Conservation (phyloP, 1,140 invertebrate genomes). For the Cotesia glomerata region DNA sequence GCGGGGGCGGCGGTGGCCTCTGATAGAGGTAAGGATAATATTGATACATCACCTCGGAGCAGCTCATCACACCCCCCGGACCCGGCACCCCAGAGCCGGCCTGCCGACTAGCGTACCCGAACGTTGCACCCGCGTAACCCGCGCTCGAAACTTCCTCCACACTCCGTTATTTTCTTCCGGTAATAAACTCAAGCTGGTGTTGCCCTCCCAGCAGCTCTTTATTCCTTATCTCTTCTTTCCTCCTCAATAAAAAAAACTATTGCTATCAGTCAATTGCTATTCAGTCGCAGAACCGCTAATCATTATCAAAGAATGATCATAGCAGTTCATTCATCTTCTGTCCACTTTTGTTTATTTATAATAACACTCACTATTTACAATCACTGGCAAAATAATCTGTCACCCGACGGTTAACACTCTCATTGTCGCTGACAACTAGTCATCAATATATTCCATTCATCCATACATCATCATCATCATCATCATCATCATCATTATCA, state of each 20-base stretch:
- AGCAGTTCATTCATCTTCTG: too few species aligned
- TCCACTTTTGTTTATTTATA: too few species aligned
- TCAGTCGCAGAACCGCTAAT: too few species aligned
- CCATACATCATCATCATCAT: too few species aligned
- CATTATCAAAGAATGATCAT: too few species aligned
- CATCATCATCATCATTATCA: too few species aligned
- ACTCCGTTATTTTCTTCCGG: slow-evolving; percentile 35
- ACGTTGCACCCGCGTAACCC: slow-evolving; percentile 51
- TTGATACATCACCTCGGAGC: slow-evolving; percentile 70
- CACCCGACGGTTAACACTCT: too few species aligned
- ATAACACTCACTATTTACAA: too few species aligned
- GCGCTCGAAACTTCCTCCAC: slow-evolving; percentile 50
- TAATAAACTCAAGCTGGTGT: slow-evolving; percentile 4
- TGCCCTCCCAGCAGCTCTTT: not conserved
- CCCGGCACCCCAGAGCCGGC: slow-evolving; percentile 61
- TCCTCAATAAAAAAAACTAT: not conserved
- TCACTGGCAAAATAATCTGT: too few species aligned
- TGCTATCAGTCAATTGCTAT: too few species aligned
- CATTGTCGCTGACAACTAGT: too few species aligned
- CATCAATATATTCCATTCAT: not conserved
- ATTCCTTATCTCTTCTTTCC: not conserved
- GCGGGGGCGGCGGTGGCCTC: slow-evolving; percentile 61
- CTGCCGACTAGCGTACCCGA: slow-evolving; percentile 61
- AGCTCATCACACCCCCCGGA: slow-evolving; percentile 66
- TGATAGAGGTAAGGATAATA: slow-evolving; percentile 69